Evolutionary conservation across 2,888 invertebrate species (phyloP).

Genomic region (Scotopteryx bipunctaria): DNA sequence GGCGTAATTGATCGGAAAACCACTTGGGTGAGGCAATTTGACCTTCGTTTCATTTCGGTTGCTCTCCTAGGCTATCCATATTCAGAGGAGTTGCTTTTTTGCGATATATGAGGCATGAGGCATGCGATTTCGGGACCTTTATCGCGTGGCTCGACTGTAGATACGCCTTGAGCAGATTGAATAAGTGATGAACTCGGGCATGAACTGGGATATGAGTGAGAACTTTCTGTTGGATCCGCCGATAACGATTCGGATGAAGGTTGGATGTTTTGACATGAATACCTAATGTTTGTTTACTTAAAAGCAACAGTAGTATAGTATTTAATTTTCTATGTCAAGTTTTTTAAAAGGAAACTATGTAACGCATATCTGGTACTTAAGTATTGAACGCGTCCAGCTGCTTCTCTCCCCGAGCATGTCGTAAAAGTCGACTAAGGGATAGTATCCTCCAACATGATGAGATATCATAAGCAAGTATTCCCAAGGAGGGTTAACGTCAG

Average conservation of each 20-base stretch:
- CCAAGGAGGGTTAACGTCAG: too few species aligned
- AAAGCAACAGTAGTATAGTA: neutral
- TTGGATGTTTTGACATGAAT: neutral
- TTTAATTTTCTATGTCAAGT: neutral
- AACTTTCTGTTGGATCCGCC: too few species aligned
- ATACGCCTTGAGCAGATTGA: neutral
- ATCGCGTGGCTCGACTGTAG: neutral
- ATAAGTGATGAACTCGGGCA: neutral
- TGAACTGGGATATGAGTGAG: too few species aligned
- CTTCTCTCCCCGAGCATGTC: too few species aligned
- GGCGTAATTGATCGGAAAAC: conserved; percentile 45
- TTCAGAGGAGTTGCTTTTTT: neutral
- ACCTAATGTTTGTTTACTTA: neutral
- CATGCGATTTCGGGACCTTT: neutral
- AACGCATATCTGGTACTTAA: too few species aligned
- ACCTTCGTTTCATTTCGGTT: conserved; percentile 18
- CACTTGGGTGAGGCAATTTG: conserved; percentile 23
- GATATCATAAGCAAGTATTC: too few species aligned
- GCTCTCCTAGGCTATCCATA: neutral
- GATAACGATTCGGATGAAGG: too few species aligned
- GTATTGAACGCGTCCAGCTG: too few species aligned
- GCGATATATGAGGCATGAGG: conserved; percentile 1
- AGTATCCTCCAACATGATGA: too few species aligned
- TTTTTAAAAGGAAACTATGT: too few species aligned
- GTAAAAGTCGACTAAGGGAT: too few species aligned